A percentile compares a stretch with the other conserved stretches of the same genome.
These are phyloP conservation scores for Diogma glabrata DNA, from an alignment of 2,888 invertebrate species.

Conservation along the genomic window DNA sequence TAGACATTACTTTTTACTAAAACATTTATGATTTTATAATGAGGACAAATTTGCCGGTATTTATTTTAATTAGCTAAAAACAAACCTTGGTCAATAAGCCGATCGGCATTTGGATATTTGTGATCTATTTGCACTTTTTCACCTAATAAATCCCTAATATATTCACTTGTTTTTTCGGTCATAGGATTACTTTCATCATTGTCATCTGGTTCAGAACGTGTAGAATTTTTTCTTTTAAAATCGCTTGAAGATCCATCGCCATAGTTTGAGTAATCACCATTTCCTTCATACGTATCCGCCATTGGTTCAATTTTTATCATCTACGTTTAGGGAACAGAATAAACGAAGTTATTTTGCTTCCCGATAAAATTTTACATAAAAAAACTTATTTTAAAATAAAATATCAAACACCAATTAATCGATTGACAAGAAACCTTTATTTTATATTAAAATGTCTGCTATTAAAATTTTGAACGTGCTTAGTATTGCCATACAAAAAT, in stretches of 20 bases:
- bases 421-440: too few relatives aligned
- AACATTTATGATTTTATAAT: background rate
- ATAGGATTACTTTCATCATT: constrained; percentile 45
- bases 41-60: too few relatives aligned
- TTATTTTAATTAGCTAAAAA: constrained; percentile 1
- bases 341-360: too few relatives aligned
- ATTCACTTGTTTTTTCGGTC: constrained; percentile 64
- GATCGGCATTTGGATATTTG: constrained; percentile 56
- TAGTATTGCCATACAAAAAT: too few relatives aligned
- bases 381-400: too few relatives aligned
- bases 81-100: constrained; percentile 63
- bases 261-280: constrained; percentile 33
- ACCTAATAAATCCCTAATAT: constrained; percentile 58
- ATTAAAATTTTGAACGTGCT: too few relatives aligned
- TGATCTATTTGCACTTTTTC: constrained; percentile 57
- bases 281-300: constrained; percentile 36
- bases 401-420: too few relatives aligned
- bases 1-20: background rate
- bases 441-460: too few relatives aligned
- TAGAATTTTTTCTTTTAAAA: constrained; percentile 25
- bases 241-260: constrained; percentile 32
- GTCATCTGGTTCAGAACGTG: constrained; percentile 26
- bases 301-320: too few relatives aligned
- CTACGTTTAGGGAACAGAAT: too few relatives aligned
- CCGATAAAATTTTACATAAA: too few relatives aligned